Percentiles rank a stretch among this genome's conserved stretches.
These are phyloP conservation scores for Vimba vimba DNA, from an alignment of 2,113 vertebrate genomes.

Conservation along the genomic window DNA sequence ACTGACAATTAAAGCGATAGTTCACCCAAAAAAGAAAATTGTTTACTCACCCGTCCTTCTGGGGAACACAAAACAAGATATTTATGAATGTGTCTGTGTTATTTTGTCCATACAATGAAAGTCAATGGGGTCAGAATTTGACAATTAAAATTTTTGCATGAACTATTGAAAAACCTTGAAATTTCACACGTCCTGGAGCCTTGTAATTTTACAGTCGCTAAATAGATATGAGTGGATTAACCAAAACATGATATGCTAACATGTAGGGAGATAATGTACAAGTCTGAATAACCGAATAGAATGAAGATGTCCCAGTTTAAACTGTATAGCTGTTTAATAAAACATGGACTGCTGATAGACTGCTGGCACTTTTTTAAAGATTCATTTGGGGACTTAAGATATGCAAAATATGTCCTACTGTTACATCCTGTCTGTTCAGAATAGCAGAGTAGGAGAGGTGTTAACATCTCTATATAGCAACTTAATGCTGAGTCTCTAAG, in stretches of 20 bases:
- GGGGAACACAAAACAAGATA: neutral
- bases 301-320: conserved; percentile 29
- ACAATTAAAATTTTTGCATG: neutral
- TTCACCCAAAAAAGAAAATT: neutral
- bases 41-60: neutral
- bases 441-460: conserved; percentile 9
- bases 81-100: neutral
- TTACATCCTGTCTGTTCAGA: conserved; percentile 28
- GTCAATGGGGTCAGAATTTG: neutral
- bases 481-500: conserved; percentile 12
- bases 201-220: neutral
- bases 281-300: conserved; percentile 1
- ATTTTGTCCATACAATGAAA: neutral
- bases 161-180: neutral
- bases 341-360: conserved; percentile 31
- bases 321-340: conserved; percentile 35
- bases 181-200: neutral
- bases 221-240: neutral
- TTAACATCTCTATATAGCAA: conserved; percentile 31
- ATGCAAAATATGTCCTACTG: conserved; percentile 23
- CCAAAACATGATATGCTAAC: neutral
- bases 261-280: neutral
- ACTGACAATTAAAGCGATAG: conserved; percentile 1
- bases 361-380: conserved; percentile 28
- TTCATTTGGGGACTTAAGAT: conserved; percentile 27